Evolutionary conservation across 1,140 invertebrate genomes (phyloP), one percentile per base, ranked within the genome.

Genomic region (Chlorops oryzae): DNA sequence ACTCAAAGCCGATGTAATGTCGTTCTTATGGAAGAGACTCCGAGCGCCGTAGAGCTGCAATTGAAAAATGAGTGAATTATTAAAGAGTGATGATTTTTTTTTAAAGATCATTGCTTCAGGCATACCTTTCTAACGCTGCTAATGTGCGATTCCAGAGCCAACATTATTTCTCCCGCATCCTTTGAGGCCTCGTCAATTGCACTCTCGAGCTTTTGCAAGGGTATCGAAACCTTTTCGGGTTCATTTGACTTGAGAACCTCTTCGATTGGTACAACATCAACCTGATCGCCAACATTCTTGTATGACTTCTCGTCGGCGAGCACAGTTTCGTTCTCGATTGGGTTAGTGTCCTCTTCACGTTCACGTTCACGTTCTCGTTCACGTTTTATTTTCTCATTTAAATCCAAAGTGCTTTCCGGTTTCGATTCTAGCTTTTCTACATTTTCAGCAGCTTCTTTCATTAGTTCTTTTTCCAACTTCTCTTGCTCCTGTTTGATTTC

Each of bases 121-220:
- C n/a, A n/a, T 52, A 70, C 67, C 53, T 59, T 54, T 40, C 61
- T 56, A 9, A 63, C 65, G 2, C 61, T 45, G 12, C 54, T 45
- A 9, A 78, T 73, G 52, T 77, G 78, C 42, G 77, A 78, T 59
- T 80, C 79, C 24, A 78, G 71, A n/a, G 79, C 78, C 22, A 79
- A 71, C 78, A 80, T 80, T 4, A 79, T 80, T 61, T 80, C 78
- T 35, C 77, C 77, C 9, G 75, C 76, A 47, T 75, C 73, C 50
- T 68, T 65, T 37, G 57, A 50, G 21, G 55, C 61, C 55, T 77
- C 74, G 44, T 77, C 77, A 50, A 72, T 74, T 17, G 77, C 78
- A 48, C 72, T 75, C 22, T 73, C 71, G 21, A 70, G 60, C 55
- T 78, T 72, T 58, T 74, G 73, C 41, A 77, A 72, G n/a, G 72